A percentile compares a stretch with the other conserved stretches of the same genome.
Evolutionary conservation across 2,113 vertebrate genomes (phyloP).

Genomic region (Thamnaconus septentrionalis): DNA sequence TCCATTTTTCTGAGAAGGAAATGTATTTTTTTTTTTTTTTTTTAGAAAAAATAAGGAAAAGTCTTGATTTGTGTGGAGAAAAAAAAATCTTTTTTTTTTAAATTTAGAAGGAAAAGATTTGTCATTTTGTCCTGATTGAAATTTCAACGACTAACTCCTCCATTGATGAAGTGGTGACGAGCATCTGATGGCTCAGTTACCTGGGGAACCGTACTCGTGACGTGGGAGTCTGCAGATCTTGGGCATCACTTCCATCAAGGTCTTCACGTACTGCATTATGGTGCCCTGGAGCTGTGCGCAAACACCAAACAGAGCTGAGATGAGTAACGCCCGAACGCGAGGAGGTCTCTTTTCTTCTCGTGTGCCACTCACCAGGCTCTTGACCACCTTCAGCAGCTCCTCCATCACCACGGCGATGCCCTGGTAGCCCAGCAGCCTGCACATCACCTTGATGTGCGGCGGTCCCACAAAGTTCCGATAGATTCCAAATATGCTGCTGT

Average conservation of each 20-base stretch:
- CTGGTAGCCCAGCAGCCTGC: constrained; percentile 95
- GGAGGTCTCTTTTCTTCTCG: not conserved
- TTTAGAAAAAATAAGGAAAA: too few species aligned
- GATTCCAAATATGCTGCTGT: constrained; percentile 94
- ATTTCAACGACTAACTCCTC: not conserved
- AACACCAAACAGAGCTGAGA: not conserved
- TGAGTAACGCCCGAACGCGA: not conserved
- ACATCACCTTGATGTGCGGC: constrained; percentile 97
- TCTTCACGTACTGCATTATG: constrained; percentile 98
- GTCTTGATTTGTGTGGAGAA: too few species aligned
- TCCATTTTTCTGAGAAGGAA: too few species aligned
- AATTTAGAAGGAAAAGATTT: too few species aligned
- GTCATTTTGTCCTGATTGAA: too few species aligned
- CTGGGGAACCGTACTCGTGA: constrained; percentile 95
- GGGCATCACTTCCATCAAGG: constrained; percentile 98
- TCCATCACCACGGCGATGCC: constrained; percentile 99
- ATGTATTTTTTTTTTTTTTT: too few species aligned
- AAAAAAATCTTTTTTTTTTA: too few species aligned
- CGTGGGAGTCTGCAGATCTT: constrained; percentile 96
- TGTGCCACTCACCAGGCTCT: constrained; percentile 86
- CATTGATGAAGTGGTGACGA: too few species aligned
- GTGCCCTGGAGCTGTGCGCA: constrained; percentile 89
- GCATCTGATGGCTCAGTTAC: constrained; percentile 61
- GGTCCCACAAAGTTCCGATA: constrained; percentile 98
- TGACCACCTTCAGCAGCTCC: constrained; percentile 97